Conservation (phyloP, 2,888 invertebrate species). For the Litoditis marina region DNA sequence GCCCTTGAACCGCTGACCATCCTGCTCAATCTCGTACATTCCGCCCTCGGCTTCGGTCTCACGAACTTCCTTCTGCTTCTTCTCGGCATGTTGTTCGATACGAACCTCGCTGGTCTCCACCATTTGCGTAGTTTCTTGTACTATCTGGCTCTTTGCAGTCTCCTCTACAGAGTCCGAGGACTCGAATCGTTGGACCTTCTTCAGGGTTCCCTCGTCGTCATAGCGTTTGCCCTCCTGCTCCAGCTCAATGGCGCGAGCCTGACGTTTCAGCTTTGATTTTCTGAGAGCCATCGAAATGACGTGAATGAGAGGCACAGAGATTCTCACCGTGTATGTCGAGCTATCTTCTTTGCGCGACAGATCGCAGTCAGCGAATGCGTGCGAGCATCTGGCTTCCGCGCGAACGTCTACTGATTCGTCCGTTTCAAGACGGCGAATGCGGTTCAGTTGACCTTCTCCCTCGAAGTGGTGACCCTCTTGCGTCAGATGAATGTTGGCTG, state of each 20-base stretch:
- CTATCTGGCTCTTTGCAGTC: neutral
- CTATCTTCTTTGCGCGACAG: slow-evolving; percentile 54
- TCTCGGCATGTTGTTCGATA: slow-evolving; percentile 1
- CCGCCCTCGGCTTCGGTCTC: slow-evolving; percentile 39
- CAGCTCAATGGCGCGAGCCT: slow-evolving; percentile 1
- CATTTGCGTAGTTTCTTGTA: neutral
- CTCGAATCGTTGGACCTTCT: slow-evolving; percentile 7
- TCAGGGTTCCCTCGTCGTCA: slow-evolving; percentile 28
- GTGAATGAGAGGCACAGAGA: slow-evolving; percentile 38
- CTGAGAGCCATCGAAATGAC: slow-evolving; percentile 28
- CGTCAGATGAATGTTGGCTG: slow-evolving; percentile 48
- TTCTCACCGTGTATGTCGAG: slow-evolving; percentile 50
- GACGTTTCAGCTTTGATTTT: slow-evolving; percentile 16
- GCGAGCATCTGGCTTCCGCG: slow-evolving; percentile 40
- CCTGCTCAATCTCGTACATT: slow-evolving; percentile 36
- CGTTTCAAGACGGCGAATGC: slow-evolving; percentile 37
- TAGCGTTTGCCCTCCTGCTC: slow-evolving; percentile 30
- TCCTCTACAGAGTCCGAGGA: slow-evolving; percentile 8
- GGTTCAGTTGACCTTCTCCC: slow-evolving; percentile 39
- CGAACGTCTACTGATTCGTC: slow-evolving; percentile 48
- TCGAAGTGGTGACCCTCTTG: slow-evolving; percentile 52
- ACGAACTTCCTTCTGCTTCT: neutral
- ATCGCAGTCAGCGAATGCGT: slow-evolving; percentile 58
- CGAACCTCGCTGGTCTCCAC: neutral
- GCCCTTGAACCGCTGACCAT: slow-evolving; percentile 46